Conservation (phyloP, 2,113 vertebrate species). For the Phaethon lepturus region DNA sequence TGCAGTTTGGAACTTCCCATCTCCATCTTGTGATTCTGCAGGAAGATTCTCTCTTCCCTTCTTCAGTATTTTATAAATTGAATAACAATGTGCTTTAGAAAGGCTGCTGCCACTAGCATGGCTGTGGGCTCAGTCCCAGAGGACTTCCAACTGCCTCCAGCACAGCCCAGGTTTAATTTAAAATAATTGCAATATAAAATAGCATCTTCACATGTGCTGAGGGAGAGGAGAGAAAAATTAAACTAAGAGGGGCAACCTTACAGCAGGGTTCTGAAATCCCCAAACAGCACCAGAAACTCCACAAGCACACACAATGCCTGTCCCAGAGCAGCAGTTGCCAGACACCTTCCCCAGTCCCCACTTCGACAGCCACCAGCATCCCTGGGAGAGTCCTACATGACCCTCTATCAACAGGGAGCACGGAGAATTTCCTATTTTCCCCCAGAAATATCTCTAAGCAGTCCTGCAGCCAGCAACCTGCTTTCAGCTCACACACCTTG, state of each 20-base stretch:
- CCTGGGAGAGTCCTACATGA: neutral
- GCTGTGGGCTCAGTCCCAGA: constrained; percentile 41
- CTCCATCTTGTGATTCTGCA: neutral
- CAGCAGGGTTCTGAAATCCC: constrained; percentile 55
- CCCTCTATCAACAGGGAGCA: neutral
- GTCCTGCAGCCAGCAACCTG: neutral
- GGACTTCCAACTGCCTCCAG: constrained; percentile 49
- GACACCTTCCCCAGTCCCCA: neutral
- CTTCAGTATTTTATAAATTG: neutral
- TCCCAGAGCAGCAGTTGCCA: neutral
- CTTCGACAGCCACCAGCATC: neutral
- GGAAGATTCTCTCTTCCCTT: neutral
- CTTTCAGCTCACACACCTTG: neutral
- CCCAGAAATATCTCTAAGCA: neutral
- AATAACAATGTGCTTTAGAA: neutral
- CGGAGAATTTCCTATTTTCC: neutral
- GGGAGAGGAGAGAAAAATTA: constrained; percentile 70
- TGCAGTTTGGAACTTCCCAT: neutral
- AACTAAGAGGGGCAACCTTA: constrained; percentile 63
- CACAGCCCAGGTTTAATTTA: constrained; percentile 69
- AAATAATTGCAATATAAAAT: constrained; percentile 70
- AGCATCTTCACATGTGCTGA: constrained; percentile 35
- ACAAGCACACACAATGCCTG: neutral
- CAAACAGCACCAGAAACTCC: constrained; percentile 21
- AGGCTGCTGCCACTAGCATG: constrained; percentile 21